Percentiles rank a stretch among this genome's conserved stretches.
Conservation (phyloP, 2,113 vertebrate genomes). For the Cyanistes caeruleus region DNA sequence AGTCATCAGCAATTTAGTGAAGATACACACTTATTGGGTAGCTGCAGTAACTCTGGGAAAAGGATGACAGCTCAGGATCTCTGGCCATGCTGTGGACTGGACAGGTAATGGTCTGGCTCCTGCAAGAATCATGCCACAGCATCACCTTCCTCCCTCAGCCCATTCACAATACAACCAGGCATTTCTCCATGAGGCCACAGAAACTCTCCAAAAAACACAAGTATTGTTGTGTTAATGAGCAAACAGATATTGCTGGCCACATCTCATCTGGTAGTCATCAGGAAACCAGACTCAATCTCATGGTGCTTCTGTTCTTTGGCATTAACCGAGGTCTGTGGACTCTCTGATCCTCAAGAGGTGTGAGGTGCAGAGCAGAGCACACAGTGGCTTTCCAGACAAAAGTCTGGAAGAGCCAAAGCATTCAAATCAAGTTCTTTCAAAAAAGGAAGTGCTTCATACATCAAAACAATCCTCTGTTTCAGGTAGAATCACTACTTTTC, state of each 20-base stretch:
- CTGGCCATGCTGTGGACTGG: background rate
- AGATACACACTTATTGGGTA: background rate
- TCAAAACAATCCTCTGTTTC: background rate
- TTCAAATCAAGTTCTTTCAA: background rate
- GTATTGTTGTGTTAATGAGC: background rate
- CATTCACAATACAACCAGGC: background rate
- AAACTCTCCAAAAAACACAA: background rate
- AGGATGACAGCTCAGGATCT: background rate
- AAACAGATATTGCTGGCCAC: background rate
- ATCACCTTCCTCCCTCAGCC: background rate
- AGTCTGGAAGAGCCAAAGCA: background rate
- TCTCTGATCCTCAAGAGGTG: background rate
- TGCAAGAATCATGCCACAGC: background rate
- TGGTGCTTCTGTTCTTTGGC: background rate
- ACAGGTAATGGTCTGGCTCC: background rate
- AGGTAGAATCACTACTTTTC: background rate
- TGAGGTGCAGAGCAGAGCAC: background rate
- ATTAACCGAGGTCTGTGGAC: background rate
- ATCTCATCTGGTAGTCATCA: background rate
- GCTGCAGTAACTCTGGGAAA: background rate
- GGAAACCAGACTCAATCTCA: background rate
- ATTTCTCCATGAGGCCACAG: background rate
- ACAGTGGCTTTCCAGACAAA: background rate
- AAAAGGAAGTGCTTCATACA: background rate
- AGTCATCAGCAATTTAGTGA: background rate